Evolutionary conservation across 2,113 vertebrate genomes (phyloP).

Genomic region (Eudorcas thomsonii): DNA sequence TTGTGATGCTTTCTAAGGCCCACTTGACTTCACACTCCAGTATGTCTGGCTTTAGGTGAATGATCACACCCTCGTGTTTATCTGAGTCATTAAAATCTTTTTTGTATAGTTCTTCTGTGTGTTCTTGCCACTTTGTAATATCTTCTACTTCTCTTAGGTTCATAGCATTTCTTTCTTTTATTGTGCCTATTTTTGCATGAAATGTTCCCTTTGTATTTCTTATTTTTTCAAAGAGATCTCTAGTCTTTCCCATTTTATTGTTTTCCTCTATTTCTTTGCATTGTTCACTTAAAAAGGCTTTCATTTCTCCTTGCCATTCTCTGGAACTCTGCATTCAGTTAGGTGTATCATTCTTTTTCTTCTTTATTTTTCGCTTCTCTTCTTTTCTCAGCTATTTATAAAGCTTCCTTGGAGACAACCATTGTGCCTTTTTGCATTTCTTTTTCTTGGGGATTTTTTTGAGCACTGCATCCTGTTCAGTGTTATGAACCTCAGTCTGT

Average conservation of each 20-base stretch:
- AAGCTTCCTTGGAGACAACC: neutral
- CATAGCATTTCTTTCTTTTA: neutral
- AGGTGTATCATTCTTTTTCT: neutral
- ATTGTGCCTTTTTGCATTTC: neutral
- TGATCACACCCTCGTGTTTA: neutral
- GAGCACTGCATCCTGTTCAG: neutral
- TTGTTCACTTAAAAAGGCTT: neutral
- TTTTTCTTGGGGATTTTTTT: neutral
- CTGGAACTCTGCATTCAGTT: neutral
- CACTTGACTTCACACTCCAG: neutral
- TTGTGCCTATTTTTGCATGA: neutral
- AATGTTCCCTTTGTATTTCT: neutral
- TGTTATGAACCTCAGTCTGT: neutral
- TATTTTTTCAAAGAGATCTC: neutral
- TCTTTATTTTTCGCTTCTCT: neutral
- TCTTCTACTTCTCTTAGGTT: neutral
- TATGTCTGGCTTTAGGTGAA: neutral
- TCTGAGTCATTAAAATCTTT: neutral
- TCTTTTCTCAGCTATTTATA: neutral
- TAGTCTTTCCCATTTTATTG: neutral
- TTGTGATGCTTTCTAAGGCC: neutral
- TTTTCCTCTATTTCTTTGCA: neutral
- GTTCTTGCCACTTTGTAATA: neutral
- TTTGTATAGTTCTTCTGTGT: neutral
- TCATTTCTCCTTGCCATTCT: neutral